Evolutionary conservation across 2,888 invertebrate species (phyloP).

Genomic region (Autographa gamma): DNA sequence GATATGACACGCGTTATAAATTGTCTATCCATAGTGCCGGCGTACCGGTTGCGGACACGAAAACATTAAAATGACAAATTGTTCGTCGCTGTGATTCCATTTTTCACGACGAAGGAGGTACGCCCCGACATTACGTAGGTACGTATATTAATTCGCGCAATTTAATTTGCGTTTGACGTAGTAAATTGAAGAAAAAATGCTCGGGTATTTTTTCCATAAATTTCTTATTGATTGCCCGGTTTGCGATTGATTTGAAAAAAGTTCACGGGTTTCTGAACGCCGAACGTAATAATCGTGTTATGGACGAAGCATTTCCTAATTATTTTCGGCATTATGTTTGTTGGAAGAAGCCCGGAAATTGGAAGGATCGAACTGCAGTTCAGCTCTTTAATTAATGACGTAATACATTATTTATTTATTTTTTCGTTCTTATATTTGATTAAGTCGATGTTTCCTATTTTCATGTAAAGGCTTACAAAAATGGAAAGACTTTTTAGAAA

Average conservation of each 20-base stretch:
- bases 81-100: conserved; percentile 79
- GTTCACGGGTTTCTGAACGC: conserved; percentile 46
- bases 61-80: conserved; percentile 85
- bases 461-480: neutral
- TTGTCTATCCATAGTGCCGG: conserved; percentile 74
- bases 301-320: conserved; percentile 41
- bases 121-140: conserved; percentile 61
- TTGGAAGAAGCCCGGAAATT: conserved; percentile 29
- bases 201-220: conserved; percentile 64
- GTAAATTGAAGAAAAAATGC: conserved; percentile 66
- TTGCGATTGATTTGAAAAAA: conserved; percentile 51
- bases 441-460: neutral
- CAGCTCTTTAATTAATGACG: conserved; percentile 22
- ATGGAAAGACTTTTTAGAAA: neutral
- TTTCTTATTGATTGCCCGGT: conserved; percentile 61
- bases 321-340: conserved; percentile 44
- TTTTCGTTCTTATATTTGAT: conserved; percentile 5
- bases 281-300: conserved; percentile 41
- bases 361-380: conserved; percentile 20
- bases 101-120: conserved; percentile 78
- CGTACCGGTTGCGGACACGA: conserved; percentile 73
- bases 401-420: conserved; percentile 15
- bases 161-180: conserved; percentile 68
- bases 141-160: conserved; percentile 72
- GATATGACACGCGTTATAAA: conserved; percentile 77